A percentile compares a stretch with the other conserved stretches of the same genome.
These are phyloP conservation scores for Heterodera carotae DNA, from an alignment of 1,140 invertebrate genomes.

Conservation along the genomic window DNA sequence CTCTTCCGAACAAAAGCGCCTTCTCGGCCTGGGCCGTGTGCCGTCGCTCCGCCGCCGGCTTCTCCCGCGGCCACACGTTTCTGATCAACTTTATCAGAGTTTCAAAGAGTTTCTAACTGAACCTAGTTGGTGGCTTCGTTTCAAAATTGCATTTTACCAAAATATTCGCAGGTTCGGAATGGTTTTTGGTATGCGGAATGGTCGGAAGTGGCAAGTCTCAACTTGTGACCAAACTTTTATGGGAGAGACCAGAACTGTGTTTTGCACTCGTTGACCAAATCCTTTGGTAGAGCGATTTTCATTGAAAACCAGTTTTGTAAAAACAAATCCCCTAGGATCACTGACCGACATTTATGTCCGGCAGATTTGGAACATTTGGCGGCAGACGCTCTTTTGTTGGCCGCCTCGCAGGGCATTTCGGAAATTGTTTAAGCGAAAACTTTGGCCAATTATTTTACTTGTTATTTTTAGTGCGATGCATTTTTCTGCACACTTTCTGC, in stretches of 20 bases:
- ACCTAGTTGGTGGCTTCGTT: not conserved
- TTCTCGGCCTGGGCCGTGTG: constrained; percentile 22
- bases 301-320: not conserved
- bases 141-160: not conserved
- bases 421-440: not conserved
- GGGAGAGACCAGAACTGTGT: constrained; percentile 21
- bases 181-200: constrained; percentile 26
- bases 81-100: constrained; percentile 4
- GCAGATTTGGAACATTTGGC: not conserved
- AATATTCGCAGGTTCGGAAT: not conserved
- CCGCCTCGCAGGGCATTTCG: not conserved
- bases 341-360: not conserved
- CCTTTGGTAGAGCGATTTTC: constrained; percentile 19
- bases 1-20: constrained; percentile 17
- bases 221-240: constrained; percentile 11
- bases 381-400: not conserved
- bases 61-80: constrained; percentile 2
- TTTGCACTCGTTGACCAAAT: constrained; percentile 20
- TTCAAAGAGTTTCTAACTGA: constrained; percentile 15
- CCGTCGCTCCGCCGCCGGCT: constrained; percentile 5
- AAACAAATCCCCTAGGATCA: not conserved
- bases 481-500: not conserved
- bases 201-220: constrained; percentile 18
- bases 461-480: not conserved
- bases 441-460: not conserved